Percentiles rank a stretch among this genome's conserved stretches.
phyloP scores from a whole-genome alignment of 2,888 invertebrate genomes.

The Branchipolynoe longqiensis region DNA sequence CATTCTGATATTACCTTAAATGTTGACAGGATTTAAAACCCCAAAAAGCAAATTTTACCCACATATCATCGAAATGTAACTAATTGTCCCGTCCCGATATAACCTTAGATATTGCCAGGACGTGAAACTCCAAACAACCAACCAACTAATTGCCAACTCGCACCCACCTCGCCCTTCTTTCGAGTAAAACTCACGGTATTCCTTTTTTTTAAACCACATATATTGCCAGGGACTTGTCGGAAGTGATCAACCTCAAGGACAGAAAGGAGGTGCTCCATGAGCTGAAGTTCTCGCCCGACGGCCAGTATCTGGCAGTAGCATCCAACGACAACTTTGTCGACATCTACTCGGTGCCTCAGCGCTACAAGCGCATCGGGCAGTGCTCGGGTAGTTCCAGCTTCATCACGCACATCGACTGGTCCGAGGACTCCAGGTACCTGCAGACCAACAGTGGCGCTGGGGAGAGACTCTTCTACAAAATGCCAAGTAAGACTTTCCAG shows the following conservation, averaged over 20 bases:
- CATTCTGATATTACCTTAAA: no score
- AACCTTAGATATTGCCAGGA: no score
- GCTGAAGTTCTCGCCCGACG: constrained; percentile 82
- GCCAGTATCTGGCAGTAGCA: constrained; percentile 81
- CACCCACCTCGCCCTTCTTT: no score
- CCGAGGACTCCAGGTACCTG: constrained; percentile 80
- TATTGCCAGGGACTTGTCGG: constrained; percentile 80
- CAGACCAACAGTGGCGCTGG: constrained; percentile 82
- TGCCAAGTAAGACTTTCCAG: constrained; percentile 77
- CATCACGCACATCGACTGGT: constrained; percentile 83
- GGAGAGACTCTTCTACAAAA: constrained; percentile 80
- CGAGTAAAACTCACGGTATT: no score
- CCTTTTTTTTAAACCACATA: no score
- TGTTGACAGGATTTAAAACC: no score
- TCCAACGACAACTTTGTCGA: constrained; percentile 83
- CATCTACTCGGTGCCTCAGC: constrained; percentile 80
- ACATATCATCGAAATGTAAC: no score
- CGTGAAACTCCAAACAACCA: no score
- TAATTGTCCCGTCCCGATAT: no score
- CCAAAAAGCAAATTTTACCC: no score
- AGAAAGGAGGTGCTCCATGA: constrained; percentile 82
- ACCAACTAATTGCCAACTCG: no score
- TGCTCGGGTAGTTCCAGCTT: constrained; percentile 82
- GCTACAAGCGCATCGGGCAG: constrained; percentile 79
- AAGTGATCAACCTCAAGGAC: constrained; percentile 79